Conservation (phyloP, 2,797 vertebrate species). For the Euthynnus affinis region DNA sequence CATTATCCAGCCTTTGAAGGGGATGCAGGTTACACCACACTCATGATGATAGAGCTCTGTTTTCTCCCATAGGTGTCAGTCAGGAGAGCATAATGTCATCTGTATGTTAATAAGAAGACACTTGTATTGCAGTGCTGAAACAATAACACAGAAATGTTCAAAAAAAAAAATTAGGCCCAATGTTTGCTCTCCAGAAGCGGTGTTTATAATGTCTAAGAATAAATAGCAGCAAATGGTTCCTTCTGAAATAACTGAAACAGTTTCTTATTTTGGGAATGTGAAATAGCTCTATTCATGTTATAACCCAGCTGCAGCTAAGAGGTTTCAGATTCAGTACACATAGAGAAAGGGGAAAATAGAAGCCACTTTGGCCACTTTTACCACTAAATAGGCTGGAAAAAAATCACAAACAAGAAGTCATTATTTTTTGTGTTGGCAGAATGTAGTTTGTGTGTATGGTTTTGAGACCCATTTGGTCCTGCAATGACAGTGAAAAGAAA, state of each 20-base stretch:
- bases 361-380: slow-evolving; percentile 6
- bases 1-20: slow-evolving; percentile 25
- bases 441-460: neutral
- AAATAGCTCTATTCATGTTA: slow-evolving; percentile 18
- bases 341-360: neutral
- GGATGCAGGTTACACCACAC: neutral
- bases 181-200: neutral
- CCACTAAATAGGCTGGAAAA: neutral
- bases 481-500: neutral
- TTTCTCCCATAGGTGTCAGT: neutral
- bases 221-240: slow-evolving; percentile 11
- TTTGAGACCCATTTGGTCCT: neutral
- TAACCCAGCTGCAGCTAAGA: slow-evolving; percentile 21
- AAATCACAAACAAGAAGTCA: neutral
- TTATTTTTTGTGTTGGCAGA: neutral
- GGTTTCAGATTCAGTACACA: slow-evolving; percentile 9
- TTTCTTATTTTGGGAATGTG: slow-evolving; percentile 3
- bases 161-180: neutral
- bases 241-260: neutral
- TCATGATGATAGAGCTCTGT: neutral
- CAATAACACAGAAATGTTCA: neutral
- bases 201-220: slow-evolving; percentile 1
- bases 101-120: neutral
- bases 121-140: neutral
- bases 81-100: neutral